Percentiles rank a stretch among this genome's conserved stretches.
Evolutionary conservation across 2,888 invertebrate genomes (phyloP).

Genomic region (Phoronis australis): DNA sequence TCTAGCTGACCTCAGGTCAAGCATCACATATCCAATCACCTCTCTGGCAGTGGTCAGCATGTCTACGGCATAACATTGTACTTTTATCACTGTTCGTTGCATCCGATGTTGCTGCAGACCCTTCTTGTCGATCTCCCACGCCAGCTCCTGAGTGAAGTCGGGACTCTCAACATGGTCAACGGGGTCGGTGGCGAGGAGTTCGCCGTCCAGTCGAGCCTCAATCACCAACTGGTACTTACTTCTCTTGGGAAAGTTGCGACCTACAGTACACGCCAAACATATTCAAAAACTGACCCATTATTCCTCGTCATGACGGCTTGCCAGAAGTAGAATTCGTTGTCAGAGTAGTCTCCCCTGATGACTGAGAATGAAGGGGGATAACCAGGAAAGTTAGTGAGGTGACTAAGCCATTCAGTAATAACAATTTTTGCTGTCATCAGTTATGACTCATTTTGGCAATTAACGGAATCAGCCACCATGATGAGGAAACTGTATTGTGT

Average conservation of each 20-base stretch:
- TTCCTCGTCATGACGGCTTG: too few species aligned
- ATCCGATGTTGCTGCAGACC: constrained; percentile 51
- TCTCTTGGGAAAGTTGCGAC: constrained; percentile 51
- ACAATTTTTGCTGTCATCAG: too few species aligned
- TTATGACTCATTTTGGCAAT: too few species aligned
- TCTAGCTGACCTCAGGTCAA: constrained; percentile 52
- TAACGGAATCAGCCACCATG: too few species aligned
- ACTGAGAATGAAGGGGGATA: too few species aligned
- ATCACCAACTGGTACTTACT: constrained; percentile 44
- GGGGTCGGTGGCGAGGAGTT: constrained; percentile 52
- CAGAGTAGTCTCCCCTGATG: too few species aligned
- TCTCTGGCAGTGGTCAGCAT: constrained; percentile 43
- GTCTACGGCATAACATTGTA: constrained; percentile 52
- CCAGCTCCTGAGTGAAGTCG: constrained; percentile 53
- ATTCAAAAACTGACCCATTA: too few species aligned
- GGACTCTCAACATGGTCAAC: constrained; percentile 49
- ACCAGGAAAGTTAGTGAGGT: too few species aligned
- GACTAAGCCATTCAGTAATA: too few species aligned
- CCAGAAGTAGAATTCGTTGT: too few species aligned
- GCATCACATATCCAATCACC: constrained; percentile 51
- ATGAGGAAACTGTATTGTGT: too few species aligned
- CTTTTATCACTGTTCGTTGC: constrained; percentile 53
- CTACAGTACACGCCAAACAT: constrained; percentile 26
- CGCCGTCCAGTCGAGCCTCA: constrained; percentile 55
- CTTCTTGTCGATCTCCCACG: constrained; percentile 55